Evolutionary conservation across 2,113 vertebrate species (phyloP), one percentile per base, ranked within the genome.

Genomic region (Balaenoptera acutorostrata): DNA sequence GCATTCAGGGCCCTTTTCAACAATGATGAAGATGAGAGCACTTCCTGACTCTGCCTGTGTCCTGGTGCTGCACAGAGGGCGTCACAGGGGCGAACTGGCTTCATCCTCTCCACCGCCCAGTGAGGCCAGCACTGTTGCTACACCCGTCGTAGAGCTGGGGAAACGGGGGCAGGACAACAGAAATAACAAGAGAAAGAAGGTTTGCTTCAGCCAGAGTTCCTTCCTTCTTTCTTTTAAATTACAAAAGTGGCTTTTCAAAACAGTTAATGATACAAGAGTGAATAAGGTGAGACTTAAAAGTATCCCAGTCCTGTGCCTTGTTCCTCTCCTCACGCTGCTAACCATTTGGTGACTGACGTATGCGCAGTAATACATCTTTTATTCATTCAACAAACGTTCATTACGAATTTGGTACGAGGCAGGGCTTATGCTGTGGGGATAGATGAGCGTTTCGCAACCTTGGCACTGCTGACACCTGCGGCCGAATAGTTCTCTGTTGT

Each of bases 81-180:
- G 1, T 36, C 6, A 17, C 33, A 0, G 8, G 6, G n/a, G 36
- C 13, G 0, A 36, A 6, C 14, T 2, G 31, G 1, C 29, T 1
- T 29, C 25, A 6, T 27, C 82, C 29, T 55, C 46, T 25, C 29
- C 1, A 0, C 4, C 0, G 31, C 83, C 29, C 5, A 0, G 5
- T 0, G 11, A 20, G 27, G n/a, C 17, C 15, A 2, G 7, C 1
- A 2, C 57, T 6, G 1, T 11, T 33, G 0, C 55, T 6, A 1
- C 2, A 10, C n/a, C 69, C 12, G 6, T 2, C 0, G 3, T 14
- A 46, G 84, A 78, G n/a, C 63, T 10, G 8, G 64, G 57, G 27
- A n/a, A 29, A 9, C 0, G 0, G 7, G 72, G 25, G 21, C 15
- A 7, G 63, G 46, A 11, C 77, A 23, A 2, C 36, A 39, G 31